A percentile compares a stretch with the other conserved stretches of the same genome.
phyloP scores from a whole-genome alignment of 2,888 invertebrate genomes.

The Quadriops clusia region DNA sequence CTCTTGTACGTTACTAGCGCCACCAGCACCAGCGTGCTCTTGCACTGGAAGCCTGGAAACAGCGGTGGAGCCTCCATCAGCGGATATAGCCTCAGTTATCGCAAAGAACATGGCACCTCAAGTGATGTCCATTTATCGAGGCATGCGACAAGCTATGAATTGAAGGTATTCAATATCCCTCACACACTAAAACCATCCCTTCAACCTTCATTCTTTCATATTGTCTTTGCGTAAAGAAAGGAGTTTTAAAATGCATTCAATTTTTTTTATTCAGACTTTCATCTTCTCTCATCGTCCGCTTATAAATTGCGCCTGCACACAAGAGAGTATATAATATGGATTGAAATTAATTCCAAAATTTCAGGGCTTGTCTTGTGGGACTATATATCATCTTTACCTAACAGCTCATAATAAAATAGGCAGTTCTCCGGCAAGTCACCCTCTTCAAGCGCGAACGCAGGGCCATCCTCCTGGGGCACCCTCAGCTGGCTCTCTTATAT shows the following conservation, averaged over 20 bases:
- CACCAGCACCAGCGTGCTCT: conserved; percentile 59
- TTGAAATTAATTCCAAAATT: conserved; percentile 11
- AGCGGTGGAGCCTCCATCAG: conserved; percentile 57
- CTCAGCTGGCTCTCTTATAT: conserved; percentile 47
- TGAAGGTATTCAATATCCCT: no score
- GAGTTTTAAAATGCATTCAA: no score
- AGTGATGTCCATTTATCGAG: conserved; percentile 53
- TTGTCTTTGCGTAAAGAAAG: no score
- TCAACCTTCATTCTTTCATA: no score
- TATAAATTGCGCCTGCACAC: no score
- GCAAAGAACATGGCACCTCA: conserved; percentile 51
- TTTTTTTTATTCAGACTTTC: no score
- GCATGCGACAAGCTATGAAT: conserved; percentile 53
- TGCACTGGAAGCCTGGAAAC: conserved; percentile 63
- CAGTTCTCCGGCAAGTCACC: conserved; percentile 54
- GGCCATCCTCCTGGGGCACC: conserved; percentile 62
- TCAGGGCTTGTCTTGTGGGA: conserved; percentile 55
- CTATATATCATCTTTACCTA: conserved; percentile 58
- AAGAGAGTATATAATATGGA: neutral
- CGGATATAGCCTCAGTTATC: conserved; percentile 55
- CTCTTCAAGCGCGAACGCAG: conserved; percentile 56
- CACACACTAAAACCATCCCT: no score
- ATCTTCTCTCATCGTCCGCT: no score
- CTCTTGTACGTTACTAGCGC: conserved; percentile 62
- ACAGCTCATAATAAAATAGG: conserved; percentile 62